Base-by-base conservation (phyloP, 2,888 invertebrate genomes). In the Caenorhabditis zanzibari region DNA sequence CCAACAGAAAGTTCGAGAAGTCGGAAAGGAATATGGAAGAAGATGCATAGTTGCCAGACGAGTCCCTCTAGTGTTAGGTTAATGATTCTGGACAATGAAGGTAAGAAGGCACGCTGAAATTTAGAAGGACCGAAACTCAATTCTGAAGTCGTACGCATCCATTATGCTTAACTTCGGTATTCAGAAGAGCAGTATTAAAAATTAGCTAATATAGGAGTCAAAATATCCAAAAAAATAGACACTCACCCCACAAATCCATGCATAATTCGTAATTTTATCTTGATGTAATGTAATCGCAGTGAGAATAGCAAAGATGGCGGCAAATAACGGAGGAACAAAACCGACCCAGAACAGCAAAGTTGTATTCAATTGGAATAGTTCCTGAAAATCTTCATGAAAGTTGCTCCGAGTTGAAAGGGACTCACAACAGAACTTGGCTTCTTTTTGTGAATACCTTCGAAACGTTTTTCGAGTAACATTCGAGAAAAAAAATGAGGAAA, bases 21-120 rank as follows among this genome's bases (percentile, higher is more conserved):
- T n/a, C 91, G 76, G 26, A 91, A 83, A 2, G 91, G 91, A 38
- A 90, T 85, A 61, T 91, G 91, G 74, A 91, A 91, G 52, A 90
- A 88, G 56, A 91, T 88, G 58, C 84, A 88, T 32, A 91, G 73
- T 76, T 91, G 90, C 91, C 90, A 91, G 79, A 91, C 86, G 26
- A 90, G 89, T 6, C 91, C 85, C 80, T 91, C 91, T 61, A 91
- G 81, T n/a, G 90, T 88, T 9, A 91, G 77, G 68, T 91, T 91
- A 69, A 91, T 91, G 26, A 91, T 91, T 38, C 91, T 82, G n/a
- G 91, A 91, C 9, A 91, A 86, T 5, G 91, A 91, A 2, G 91
- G 91, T 0, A 91, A 82, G 24, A 88, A 81, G 7, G 91, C 91
- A 38, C 90, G 74, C 90, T 90, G 77, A 69, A 88, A 75, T 10